A percentile compares a stretch with the other conserved stretches of the same genome.
Conservation (phyloP, 2,113 vertebrate species). For the Hymenochirus boettgeri region DNA sequence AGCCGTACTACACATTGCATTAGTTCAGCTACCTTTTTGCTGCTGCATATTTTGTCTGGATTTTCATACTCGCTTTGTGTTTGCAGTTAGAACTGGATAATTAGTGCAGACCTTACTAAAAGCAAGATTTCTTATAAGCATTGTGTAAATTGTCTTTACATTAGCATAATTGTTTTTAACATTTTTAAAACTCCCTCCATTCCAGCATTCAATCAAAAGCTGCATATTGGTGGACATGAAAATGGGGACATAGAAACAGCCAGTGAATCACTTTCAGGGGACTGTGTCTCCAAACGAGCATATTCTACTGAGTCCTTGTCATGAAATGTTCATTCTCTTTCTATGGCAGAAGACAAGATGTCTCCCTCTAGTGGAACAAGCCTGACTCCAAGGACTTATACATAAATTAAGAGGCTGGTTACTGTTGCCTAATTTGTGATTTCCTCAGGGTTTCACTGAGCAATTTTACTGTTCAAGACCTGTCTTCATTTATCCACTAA, state of each 20-base stretch:
- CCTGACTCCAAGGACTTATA: conserved; percentile 48
- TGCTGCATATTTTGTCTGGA: no score
- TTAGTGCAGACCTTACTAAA: no score
- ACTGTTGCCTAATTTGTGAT: conserved; percentile 58
- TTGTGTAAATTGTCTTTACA: no score
- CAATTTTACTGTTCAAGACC: conserved; percentile 58
- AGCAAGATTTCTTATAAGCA: no score
- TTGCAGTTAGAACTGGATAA: no score
- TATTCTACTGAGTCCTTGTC: conserved; percentile 70
- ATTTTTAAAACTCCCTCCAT: not conserved
- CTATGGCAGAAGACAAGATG: conserved; percentile 50
- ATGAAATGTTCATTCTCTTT: conserved; percentile 53
- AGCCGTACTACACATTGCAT: no score
- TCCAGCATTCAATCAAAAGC: conserved; percentile 82
- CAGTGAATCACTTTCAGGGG: conserved; percentile 69
- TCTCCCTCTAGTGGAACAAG: conserved; percentile 52
- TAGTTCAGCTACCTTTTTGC: no score
- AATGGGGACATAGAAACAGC: conserved; percentile 77
- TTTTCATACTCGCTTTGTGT: no score
- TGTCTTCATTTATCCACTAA: conserved; percentile 54
- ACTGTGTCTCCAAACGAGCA: conserved; percentile 67
- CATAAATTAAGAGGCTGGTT: conserved; percentile 55
- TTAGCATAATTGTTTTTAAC: not conserved
- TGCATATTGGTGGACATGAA: conserved; percentile 72
- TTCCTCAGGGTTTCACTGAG: conserved; percentile 71